Base-by-base conservation (phyloP, 2,113 vertebrate genomes). In the Neolamprologus sp. region DNA sequence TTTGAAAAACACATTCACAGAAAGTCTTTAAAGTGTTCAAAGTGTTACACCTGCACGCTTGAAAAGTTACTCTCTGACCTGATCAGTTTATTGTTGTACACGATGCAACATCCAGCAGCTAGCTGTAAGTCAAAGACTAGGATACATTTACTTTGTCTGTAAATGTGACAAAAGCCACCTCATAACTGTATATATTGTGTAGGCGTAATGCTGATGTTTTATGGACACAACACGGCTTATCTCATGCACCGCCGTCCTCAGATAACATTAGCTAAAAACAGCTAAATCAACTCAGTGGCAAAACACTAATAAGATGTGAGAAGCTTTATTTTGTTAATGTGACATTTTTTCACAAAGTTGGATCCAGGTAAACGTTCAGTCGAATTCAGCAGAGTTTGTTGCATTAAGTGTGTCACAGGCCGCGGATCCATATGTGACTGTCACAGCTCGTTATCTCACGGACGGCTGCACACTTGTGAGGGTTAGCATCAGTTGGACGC, bases 381-480 rank as follows among this genome's bases (percentile, higher is more conserved):
- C 7, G 33, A 65, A 35, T n/a, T 19, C 9, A 35, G 33, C 6
- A 37, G 3, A 37, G 0, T 37, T n/a, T n/a, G 33, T n/a, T 65
- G 60, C 33, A 65, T 65, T 37, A 65, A 2, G 10, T 21, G 33
- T 7, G 17, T 35, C 60, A 65, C 10, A 5, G 31, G 60, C 33
- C 19, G 6, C 0, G 17, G 60, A 65, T 65, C 1, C 60, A 12
- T 5, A 65, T 65, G 60, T 65, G 60, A n/a, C 60, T 3, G 11
- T 21, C 37, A 1, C 17, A 7, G 60, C 33, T 65, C 33, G 19
- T 13, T 21, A 37, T 68, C 63, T 21, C 63, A 68, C n/a, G 0
- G 63, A 37, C 11, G 0, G 63, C 63, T 40, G 63, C 35, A 68
- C 33, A 37, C 35, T 40, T 14, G 35, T 14, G 19, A 40, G 11